Evolutionary conservation across 2,888 invertebrate species (phyloP).

Genomic region (Copidosoma aretas): DNA sequence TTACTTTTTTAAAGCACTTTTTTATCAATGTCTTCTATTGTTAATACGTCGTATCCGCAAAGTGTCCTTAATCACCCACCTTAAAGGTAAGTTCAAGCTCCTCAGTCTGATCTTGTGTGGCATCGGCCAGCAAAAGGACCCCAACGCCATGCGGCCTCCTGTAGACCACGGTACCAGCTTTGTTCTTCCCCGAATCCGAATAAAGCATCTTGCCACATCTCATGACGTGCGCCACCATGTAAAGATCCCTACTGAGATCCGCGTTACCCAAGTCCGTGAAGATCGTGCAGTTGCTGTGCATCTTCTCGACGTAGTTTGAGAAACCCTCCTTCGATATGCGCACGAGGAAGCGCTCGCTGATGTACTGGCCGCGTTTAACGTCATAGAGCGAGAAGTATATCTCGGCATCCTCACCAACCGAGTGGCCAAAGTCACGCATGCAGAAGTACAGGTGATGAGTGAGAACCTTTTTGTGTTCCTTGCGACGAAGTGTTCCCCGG

Average conservation of each 20-base stretch:
- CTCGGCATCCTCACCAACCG: slow-evolving; percentile 87
- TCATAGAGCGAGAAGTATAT: slow-evolving; percentile 88
- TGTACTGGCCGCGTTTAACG: slow-evolving; percentile 75
- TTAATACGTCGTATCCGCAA: too few relatives aligned
- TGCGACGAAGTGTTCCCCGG: slow-evolving; percentile 67
- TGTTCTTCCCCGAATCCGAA: slow-evolving; percentile 65
- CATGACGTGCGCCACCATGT: slow-evolving; percentile 88
- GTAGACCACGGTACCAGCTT: slow-evolving; percentile 65
- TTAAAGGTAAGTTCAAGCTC: slow-evolving; percentile 83
- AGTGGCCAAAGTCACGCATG: slow-evolving; percentile 86
- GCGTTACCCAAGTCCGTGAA: slow-evolving; percentile 85
- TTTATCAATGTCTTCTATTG: too few relatives aligned
- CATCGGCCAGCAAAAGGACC: slow-evolving; percentile 76
- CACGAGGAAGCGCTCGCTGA: slow-evolving; percentile 89
- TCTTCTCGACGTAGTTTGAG: slow-evolving; percentile 85
- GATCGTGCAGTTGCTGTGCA: slow-evolving; percentile 87
- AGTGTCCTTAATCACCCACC: too few relatives aligned
- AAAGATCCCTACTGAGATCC: slow-evolving; percentile 84
- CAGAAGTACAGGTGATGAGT: slow-evolving; percentile 86
- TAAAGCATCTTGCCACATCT: slow-evolving; percentile 85
- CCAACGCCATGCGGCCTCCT: slow-evolving; percentile 88
- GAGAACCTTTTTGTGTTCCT: slow-evolving; percentile 67
- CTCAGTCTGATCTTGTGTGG: slow-evolving; percentile 69
- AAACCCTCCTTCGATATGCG: slow-evolving; percentile 89
- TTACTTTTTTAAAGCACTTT: too few relatives aligned